These are phyloP conservation scores for Dendrophyllia cribrosa DNA, from an alignment of 64 coral and sea anemone species.

Conservation along the genomic window DNA sequence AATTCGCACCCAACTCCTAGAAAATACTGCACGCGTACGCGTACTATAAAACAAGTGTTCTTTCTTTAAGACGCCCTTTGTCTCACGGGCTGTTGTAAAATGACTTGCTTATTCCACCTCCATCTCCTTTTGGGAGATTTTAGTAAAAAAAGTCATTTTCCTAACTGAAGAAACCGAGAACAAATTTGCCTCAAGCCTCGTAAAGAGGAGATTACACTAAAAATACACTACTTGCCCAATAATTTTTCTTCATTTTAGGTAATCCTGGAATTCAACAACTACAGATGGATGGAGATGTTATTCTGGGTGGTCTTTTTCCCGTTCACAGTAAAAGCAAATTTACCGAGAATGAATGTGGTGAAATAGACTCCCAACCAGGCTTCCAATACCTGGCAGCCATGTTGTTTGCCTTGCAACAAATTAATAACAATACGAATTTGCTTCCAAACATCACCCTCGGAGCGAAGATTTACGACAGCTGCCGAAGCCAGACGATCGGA, in stretches of 20 bases:
- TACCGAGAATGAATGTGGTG: conserved; percentile 86
- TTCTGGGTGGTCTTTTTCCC: conserved; percentile 82
- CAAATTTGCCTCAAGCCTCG: no score
- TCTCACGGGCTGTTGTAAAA: no score
- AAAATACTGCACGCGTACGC: no score
- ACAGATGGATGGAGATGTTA: conserved; percentile 61
- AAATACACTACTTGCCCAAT: neutral
- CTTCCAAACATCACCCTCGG: conserved; percentile 89
- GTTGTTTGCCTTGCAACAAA: conserved; percentile 87
- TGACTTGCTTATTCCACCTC: no score
- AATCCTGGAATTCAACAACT: neutral
- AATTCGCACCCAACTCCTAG: no score
- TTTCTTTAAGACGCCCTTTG: no score
- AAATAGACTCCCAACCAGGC: conserved; percentile 79
- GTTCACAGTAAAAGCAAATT: conserved; percentile 73
- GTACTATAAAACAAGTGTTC: no score
- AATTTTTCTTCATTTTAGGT: neutral
- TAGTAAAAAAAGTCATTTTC: no score
- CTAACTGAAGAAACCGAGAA: no score
- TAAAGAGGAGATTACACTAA: no score
- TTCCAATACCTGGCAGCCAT: conserved; percentile 90
- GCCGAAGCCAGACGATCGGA: conserved; percentile 88
- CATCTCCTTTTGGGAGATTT: no score
- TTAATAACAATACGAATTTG: conserved; percentile 82
- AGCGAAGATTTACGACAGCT: conserved; percentile 90